Evolutionary conservation across 1,140 invertebrate species (phyloP).

Genomic region (Papilio polytes): DNA sequence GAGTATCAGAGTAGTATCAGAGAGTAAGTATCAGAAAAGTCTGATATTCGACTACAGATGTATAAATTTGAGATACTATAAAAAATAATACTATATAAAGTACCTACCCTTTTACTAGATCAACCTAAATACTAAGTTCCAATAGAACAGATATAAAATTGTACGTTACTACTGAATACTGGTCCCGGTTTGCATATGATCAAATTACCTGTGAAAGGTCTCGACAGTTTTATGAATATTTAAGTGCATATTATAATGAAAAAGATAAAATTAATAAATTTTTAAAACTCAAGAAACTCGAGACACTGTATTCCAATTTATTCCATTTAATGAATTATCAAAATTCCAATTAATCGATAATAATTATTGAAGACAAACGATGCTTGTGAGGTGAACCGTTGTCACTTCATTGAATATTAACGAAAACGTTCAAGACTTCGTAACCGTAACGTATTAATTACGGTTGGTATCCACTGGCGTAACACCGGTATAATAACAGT

Average conservation of each 20-base stretch:
- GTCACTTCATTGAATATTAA: constrained; percentile 1
- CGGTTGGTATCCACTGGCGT: neutral
- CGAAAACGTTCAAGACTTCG: neutral
- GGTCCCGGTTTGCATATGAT: neutral
- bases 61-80: no score
- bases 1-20: no score
- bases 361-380: neutral
- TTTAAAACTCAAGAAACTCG: neutral
- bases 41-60: no score
- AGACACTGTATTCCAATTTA: neutral
- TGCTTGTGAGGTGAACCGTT: neutral
- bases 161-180: neutral
- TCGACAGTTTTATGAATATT: constrained; percentile 2
- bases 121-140: no score
- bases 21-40: no score
- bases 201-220: neutral
- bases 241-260: neutral
- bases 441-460: neutral
- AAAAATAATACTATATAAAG: no score
- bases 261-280: neutral
- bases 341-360: neutral
- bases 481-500: no score
- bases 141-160: neutral
- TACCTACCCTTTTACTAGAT: no score
- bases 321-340: neutral